Evolutionary conservation across 2,888 invertebrate genomes (phyloP), one percentile per base, ranked within the genome.

Genomic region (Pristionchus mayeri): DNA sequence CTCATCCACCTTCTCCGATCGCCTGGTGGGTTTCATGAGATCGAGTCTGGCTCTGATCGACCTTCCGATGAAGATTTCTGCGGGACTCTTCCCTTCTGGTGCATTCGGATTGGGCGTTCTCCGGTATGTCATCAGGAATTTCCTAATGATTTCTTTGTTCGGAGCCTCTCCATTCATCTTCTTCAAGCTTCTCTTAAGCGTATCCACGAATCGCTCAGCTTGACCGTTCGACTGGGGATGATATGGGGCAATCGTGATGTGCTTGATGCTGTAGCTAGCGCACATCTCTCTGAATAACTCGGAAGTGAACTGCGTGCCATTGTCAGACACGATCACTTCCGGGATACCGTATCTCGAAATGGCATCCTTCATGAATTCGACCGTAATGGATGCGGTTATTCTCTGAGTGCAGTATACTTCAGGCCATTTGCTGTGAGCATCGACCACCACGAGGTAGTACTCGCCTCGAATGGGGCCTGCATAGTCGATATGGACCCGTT

Each of bases 361-460:
- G 9, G 54, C n/a, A 11, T 71, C 67, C 11, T 24, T 67, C 71
- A 84, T 13, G 27, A 40, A 21, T 18, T 52, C 54, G 9, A 79
- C 79, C 6, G 79, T 79, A 16, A 54, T 44, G 18, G 18, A n/a
- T 30, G 79, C 79, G 9, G 79, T 79, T 27, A 79, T 79, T 16
- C 27, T 50, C 21, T 27, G 9, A 24, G 54, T 79, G 6, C 7
- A 34, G 52, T 21, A 50, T 7, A 93, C 91, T 88, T 94, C 93
- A 1, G 92, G 90, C 93, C 93, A 94, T 85, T 94, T 79, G 30
- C 30, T 30, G n/a, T 79, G 30, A 40, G 79, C 50, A 79, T 79
- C 79, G 52, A 79, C 79, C 16, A 79, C 52, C 4, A 79, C 54
- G 30, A 79, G 54, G 37, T 27, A 79, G 79, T 79, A 79, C 13